These are phyloP conservation scores for Terrapene triunguis DNA, from an alignment of 2,113 vertebrate species.

Conservation along the genomic window DNA sequence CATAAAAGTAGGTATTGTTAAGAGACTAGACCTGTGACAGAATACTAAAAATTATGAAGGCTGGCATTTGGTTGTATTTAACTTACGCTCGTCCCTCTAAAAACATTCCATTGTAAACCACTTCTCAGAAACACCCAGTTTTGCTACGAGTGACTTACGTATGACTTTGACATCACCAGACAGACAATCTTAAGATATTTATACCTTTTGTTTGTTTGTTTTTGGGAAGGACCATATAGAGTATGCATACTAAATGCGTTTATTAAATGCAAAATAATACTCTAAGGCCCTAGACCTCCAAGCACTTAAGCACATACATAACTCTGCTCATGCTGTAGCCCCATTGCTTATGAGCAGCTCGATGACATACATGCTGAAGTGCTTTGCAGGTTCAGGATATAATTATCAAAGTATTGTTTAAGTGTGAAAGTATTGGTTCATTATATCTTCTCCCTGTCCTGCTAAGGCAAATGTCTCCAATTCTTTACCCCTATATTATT, in stretches of 20 bases:
- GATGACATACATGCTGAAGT: rapidly evolving
- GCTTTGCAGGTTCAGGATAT: not conserved
- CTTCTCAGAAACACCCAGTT: not conserved
- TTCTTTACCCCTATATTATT: not conserved
- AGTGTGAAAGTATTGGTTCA: not conserved
- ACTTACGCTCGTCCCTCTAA: not conserved
- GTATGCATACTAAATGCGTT: too few species aligned
- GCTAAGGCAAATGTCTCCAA: not conserved
- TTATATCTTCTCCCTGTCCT: not conserved
- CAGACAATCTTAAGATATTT: not conserved
- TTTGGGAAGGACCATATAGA: not conserved
- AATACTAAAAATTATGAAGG: not conserved
- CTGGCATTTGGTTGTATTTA: not conserved
- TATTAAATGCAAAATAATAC: not conserved
- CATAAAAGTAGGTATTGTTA: not conserved
- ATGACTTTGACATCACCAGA: not conserved
- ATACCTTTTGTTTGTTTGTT: not conserved
- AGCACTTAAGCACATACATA: not conserved
- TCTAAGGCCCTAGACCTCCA: not conserved
- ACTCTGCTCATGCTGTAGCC: not conserved
- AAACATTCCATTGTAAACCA: not conserved
- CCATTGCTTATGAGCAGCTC: not conserved
- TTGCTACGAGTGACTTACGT: not conserved
- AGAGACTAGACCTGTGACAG: rapidly evolving
- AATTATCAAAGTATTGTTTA: not conserved